Conservation (phyloP, 37 sponge, comb jelly and placozoan genomes). For the Chondrilla cf. caribensis region DNA sequence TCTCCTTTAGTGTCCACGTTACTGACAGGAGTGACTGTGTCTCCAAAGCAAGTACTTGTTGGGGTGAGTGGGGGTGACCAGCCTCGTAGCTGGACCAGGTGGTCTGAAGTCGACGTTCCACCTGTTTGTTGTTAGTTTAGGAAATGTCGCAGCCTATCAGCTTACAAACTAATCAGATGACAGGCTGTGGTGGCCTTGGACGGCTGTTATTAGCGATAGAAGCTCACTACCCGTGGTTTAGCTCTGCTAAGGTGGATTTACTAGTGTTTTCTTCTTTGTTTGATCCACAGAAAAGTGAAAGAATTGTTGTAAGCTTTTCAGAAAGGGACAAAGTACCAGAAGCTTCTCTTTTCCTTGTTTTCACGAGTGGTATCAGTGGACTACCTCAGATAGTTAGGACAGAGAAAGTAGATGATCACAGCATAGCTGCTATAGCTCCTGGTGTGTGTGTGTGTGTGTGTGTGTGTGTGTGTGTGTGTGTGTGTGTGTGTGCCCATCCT, state of each 20-base stretch:
- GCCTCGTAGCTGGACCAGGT: too few species aligned
- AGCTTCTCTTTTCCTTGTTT: constrained; percentile 7
- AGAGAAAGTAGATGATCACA: constrained; percentile 24
- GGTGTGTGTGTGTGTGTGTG: neutral
- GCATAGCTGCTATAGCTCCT: constrained; percentile 11
- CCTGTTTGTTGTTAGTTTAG: too few species aligned
- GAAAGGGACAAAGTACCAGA: constrained; percentile 4
- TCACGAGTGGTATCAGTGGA: neutral
- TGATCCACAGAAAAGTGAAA: neutral
- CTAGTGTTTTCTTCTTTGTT: neutral
- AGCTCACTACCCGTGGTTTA: too few species aligned
- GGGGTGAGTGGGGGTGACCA: constrained; percentile 26
- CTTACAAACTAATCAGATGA: too few species aligned
- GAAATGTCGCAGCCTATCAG: too few species aligned
- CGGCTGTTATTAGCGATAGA: too few species aligned
- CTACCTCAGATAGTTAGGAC: constrained; percentile 8
- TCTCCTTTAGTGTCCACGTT: neutral
- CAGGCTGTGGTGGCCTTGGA: too few species aligned
- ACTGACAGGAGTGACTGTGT: neutral
- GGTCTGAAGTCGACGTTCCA: too few species aligned
- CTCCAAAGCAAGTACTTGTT: constrained; percentile 3
- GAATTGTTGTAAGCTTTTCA: constrained; percentile 10
- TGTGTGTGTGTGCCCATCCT: constrained; percentile 1
- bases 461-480: constrained; percentile 3
- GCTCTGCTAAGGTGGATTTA: too few species aligned